Percentiles rank a stretch among this genome's conserved stretches.
These are phyloP conservation scores for Arrhamphus sclerolepis DNA, from an alignment of 2,797 vertebrate genomes.

Conservation along the genomic window DNA sequence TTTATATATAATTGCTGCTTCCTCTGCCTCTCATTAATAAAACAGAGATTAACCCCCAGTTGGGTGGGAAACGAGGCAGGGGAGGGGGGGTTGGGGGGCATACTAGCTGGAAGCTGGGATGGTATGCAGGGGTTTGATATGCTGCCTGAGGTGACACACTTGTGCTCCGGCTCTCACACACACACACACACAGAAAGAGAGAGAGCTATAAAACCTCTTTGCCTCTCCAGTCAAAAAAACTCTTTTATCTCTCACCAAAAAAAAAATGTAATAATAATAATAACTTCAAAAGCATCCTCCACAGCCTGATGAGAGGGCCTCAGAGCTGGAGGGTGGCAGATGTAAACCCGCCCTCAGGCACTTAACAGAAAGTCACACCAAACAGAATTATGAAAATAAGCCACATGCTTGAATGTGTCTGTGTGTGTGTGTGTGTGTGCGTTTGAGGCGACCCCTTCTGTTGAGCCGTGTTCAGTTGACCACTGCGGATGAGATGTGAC, in stretches of 20 bases:
- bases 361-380: conserved; percentile 34
- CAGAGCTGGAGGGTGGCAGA: conserved; percentile 54
- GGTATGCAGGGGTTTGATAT: conserved; percentile 33
- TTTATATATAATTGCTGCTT: conserved; percentile 45
- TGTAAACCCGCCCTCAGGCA: conserved; percentile 42
- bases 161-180: not conserved
- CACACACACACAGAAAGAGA: conserved; percentile 18
- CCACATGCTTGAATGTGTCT: conserved; percentile 6
- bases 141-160: conserved; percentile 49
- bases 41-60: conserved; percentile 60
- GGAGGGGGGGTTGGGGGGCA: conserved; percentile 28
- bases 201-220: conserved; percentile 2
- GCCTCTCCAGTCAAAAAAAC: conserved; percentile 35
- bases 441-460: conserved; percentile 38
- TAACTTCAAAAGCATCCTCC: conserved; percentile 54
- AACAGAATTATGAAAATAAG: conserved; percentile 51
- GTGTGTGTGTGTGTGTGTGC: conserved; percentile 14
- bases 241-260: not conserved
- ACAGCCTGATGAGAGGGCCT: conserved; percentile 36
- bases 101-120: conserved; percentile 20
- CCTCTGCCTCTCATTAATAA: conserved; percentile 71
- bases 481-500: conserved; percentile 66
- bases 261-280: not conserved
- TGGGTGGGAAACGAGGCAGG: conserved; percentile 32
- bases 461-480: conserved; percentile 47